A percentile compares a stretch with the other conserved stretches of the same genome.
These are phyloP conservation scores for Archegozetes longisetosus DNA, from an alignment of 1,140 invertebrate species.

Conservation along the genomic window DNA sequence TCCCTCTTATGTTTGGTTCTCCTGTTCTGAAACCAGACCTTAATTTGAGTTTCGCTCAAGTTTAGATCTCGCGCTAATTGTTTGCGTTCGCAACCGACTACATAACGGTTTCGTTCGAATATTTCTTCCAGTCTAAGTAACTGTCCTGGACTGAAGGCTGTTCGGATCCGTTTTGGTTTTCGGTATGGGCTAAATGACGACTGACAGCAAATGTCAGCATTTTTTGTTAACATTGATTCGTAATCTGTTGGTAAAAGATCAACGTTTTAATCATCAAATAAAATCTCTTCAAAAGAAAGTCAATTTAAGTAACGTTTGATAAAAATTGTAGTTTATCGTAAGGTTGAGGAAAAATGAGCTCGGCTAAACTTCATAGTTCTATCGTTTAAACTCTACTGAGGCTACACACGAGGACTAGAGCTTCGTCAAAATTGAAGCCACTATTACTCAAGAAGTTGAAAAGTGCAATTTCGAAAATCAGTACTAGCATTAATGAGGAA, in stretches of 20 bases:
- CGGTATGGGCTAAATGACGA: not conserved
- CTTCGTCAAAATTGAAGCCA: no score
- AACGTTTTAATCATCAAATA: no score
- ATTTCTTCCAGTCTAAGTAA: conserved; percentile 73
- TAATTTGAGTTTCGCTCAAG: conserved; percentile 83
- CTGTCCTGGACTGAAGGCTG: conserved; percentile 87
- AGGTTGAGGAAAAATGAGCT: no score
- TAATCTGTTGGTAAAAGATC: not conserved
- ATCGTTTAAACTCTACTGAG: no score
- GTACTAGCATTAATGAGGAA: no score
- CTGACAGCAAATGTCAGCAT: not conserved
- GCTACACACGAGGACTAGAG: no score
- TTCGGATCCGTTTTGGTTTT: conserved; percentile 57
- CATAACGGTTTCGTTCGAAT: conserved; percentile 87
- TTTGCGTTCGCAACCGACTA: conserved; percentile 80
- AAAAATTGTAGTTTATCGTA: no score
- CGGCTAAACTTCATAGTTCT: no score
- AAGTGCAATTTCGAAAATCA: no score
- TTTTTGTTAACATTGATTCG: not conserved
- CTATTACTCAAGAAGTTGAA: no score
- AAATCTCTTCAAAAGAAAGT: no score
- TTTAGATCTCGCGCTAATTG: conserved; percentile 72
- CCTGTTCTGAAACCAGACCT: conserved; percentile 90
- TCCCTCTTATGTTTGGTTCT: conserved; percentile 50
- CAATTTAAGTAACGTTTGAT: no score